These are phyloP conservation scores for Pseudorectes ferrugineus DNA, from an alignment of 2,113 vertebrate genomes.

Conservation along the genomic window DNA sequence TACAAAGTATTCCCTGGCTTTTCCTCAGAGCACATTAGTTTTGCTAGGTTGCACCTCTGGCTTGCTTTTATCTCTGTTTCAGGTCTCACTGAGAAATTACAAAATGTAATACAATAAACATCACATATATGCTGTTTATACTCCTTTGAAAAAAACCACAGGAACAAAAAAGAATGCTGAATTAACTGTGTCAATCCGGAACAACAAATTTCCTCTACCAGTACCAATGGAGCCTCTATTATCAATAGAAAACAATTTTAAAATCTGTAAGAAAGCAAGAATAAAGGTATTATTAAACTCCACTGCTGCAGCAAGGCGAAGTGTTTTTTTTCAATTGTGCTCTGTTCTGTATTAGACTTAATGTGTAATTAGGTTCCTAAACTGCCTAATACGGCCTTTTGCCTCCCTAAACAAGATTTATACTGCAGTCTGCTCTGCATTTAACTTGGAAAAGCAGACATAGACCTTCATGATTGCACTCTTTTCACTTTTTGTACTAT, in stretches of 20 bases:
- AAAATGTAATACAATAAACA: background rate
- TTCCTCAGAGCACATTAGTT: background rate
- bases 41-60: background rate
- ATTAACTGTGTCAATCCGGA: background rate
- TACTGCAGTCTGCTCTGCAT: background rate
- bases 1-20: background rate
- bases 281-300: background rate
- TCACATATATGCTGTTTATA: background rate
- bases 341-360: background rate
- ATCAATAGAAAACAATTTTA: background rate
- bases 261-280: background rate
- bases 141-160: background rate
- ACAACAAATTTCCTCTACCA: background rate
- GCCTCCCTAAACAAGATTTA: background rate
- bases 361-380: background rate
- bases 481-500: background rate
- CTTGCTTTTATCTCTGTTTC: background rate
- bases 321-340: background rate
- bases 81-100: background rate
- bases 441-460: background rate
- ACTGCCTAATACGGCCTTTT: background rate
- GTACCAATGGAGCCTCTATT: background rate
- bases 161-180: background rate
- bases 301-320: background rate
- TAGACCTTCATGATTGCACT: fast-evolving